Evolutionary conservation across 2,797 vertebrate genomes (phyloP).

Genomic region (Microctenopoma lineatum): DNA sequence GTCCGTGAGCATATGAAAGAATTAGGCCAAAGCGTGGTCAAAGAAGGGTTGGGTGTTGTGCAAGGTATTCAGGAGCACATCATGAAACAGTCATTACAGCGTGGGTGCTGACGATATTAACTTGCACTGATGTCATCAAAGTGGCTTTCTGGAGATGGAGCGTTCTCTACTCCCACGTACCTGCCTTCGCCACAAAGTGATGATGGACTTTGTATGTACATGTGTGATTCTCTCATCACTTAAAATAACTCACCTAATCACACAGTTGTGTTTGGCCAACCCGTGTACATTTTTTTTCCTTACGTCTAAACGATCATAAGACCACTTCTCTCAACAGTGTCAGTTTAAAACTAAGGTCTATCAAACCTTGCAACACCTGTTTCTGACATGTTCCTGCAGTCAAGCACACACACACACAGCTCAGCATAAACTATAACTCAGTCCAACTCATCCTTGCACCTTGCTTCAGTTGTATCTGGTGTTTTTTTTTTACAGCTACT

Average conservation of each 20-base stretch:
- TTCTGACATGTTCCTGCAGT: constrained; percentile 49
- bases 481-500: constrained; percentile 44
- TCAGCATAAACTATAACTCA: constrained; percentile 47
- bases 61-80: constrained; percentile 40
- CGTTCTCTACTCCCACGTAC: constrained; percentile 60
- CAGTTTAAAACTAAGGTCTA: constrained; percentile 9
- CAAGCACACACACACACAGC: constrained; percentile 30
- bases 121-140: constrained; percentile 47
- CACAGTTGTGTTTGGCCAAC: constrained; percentile 3
- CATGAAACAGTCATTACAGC: constrained; percentile 59
- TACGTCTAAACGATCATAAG: not conserved
- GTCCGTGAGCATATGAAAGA: constrained; percentile 42
- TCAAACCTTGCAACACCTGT: constrained; percentile 58
- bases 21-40: constrained; percentile 47
- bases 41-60: constrained; percentile 45
- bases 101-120: constrained; percentile 60
- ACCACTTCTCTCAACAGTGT: not conserved
- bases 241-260: constrained; percentile 21
- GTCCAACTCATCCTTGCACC: constrained; percentile 27
- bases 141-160: constrained; percentile 40
- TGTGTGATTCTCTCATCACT: constrained; percentile 31
- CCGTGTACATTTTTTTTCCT: constrained; percentile 10
- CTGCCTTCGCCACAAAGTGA: constrained; percentile 41
- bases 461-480: constrained; percentile 47
- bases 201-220: constrained; percentile 50